Conservation (phyloP, 2,797 vertebrate genomes). For the Trachops cirrhosus region DNA sequence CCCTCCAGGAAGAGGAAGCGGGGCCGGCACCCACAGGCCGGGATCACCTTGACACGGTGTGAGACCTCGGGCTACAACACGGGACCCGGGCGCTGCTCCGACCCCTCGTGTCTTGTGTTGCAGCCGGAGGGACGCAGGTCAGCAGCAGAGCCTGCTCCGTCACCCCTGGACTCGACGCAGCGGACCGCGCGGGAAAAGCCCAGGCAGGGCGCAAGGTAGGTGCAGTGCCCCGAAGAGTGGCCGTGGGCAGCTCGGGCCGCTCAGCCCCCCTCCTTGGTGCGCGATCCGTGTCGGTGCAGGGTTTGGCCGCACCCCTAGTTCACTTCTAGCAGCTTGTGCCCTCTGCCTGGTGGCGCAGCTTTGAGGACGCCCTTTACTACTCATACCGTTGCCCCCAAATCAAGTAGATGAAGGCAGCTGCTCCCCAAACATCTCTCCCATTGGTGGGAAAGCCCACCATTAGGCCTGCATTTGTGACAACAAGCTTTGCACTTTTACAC, state of each 20-base stretch:
- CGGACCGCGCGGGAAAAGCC: neutral
- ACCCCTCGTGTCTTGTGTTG: slow-evolving; percentile 99
- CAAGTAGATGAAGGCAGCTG: neutral
- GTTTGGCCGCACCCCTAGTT: neutral
- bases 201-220: neutral
- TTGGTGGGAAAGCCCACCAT: neutral
- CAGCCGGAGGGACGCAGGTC: slow-evolving; percentile 94
- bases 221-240: neutral
- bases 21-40: neutral
- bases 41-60: slow-evolving; percentile 75
- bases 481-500: neutral
- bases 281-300: rapidly evolving
- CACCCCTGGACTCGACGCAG: neutral
- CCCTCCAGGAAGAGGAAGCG: slow-evolving; percentile 28
- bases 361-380: neutral
- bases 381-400: too few species aligned
- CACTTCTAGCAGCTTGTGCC: neutral
- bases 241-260: neutral
- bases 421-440: neutral
- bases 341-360: neutral
- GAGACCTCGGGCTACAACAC: slow-evolving; percentile 98
- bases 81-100: slow-evolving; percentile 95
- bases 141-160: slow-evolving; percentile 62
- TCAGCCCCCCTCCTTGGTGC: rapidly evolving
- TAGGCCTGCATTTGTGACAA: neutral